Base-by-base conservation (phyloP, 2,888 invertebrate genomes). In the Drepanosiphum platanoidis region DNA sequence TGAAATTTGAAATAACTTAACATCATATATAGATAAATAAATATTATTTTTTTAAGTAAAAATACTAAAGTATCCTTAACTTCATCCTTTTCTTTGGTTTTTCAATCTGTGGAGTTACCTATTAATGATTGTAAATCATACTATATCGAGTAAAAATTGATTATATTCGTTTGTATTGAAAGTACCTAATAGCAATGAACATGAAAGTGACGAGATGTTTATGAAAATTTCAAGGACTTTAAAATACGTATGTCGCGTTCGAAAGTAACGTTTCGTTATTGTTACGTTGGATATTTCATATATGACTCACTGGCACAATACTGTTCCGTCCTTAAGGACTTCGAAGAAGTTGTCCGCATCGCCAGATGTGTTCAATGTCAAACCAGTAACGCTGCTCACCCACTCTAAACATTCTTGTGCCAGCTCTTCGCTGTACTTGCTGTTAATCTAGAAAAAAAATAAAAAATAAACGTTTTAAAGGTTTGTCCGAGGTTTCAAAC, bases 381-480 rank as follows among this genome's bases (percentile, higher is more conserved):
- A 96, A n/a, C 93, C 94, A 22, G 95, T 95, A 88, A 98, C 93
- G 84, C 92, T 91, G 89, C 94, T 94, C 89, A 99, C 95, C 99
- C 99, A 99, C 91, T 95, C 94, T 89, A 98, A 90, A 88, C 95
- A 94, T 91, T 99, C 97, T 88, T 94, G 94, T 3, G 99, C 99
- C 87, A 97, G 92, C 89, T 96, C 96, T 89, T 96, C 95, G 90
- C 96, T 98, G 92, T 98, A 99, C 92, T 99, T 99, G 90, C 97
- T 96, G 90, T 97, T 96, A 88, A 99, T 96, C 99, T 99, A 92
- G 22, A 93, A 93, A 88, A 88, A 89, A 88, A 92, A 22, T 93
- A 93, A 88, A 88, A 89, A 88, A 88, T 88, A 87, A 87, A 77
- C 68, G 61, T 78, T 86, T 84, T 74, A 74, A 83, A 34, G 36